Percentiles rank a stretch among this genome's conserved stretches.
Conservation (phyloP, 2,888 invertebrate species). For the Polietes domitor region DNA sequence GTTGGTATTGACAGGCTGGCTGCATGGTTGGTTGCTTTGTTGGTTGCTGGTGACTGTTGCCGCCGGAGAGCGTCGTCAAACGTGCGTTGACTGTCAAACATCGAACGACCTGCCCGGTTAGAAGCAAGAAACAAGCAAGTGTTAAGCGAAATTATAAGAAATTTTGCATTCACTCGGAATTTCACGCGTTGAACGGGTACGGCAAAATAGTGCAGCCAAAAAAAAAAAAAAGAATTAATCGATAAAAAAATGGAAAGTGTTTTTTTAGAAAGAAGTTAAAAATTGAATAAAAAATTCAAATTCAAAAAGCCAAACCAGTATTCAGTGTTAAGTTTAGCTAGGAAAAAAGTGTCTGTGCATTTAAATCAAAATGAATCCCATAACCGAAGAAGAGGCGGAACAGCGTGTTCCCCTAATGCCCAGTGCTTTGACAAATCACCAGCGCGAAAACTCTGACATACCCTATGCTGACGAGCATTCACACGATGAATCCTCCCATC, state of each 20-base stretch:
- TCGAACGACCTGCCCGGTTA: slow-evolving; percentile 19
- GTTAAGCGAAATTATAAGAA: slow-evolving; percentile 15
- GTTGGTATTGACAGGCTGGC: slow-evolving; percentile 25
- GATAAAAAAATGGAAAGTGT: slow-evolving; percentile 28
- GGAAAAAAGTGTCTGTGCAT: neutral
- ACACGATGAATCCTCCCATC: neutral
- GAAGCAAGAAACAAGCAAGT: neutral
- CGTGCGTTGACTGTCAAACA: slow-evolving; percentile 50
- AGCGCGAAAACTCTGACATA: slow-evolving; percentile 31
- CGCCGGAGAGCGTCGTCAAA: slow-evolving; percentile 45
- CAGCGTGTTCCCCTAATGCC: slow-evolving; percentile 43
- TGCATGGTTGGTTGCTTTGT: slow-evolving; percentile 39
- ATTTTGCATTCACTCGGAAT: slow-evolving; percentile 5
- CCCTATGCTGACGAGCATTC: slow-evolving; percentile 53
- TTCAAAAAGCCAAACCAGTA: neutral
- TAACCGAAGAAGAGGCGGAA: slow-evolving; percentile 30
- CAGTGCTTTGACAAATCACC: slow-evolving; percentile 10
- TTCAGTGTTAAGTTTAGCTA: neutral
- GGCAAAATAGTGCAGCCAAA: neutral
- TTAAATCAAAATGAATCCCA: slow-evolving; percentile 48
- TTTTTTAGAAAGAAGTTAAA: neutral
- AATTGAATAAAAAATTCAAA: neutral
- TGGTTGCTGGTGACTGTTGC: neutral
- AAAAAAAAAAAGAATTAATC: neutral
- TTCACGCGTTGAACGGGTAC: slow-evolving; percentile 16